Evolutionary conservation across 2,888 invertebrate species (phyloP), one percentile per base, ranked within the genome.

Genomic region (Danaus chrysippus): DNA sequence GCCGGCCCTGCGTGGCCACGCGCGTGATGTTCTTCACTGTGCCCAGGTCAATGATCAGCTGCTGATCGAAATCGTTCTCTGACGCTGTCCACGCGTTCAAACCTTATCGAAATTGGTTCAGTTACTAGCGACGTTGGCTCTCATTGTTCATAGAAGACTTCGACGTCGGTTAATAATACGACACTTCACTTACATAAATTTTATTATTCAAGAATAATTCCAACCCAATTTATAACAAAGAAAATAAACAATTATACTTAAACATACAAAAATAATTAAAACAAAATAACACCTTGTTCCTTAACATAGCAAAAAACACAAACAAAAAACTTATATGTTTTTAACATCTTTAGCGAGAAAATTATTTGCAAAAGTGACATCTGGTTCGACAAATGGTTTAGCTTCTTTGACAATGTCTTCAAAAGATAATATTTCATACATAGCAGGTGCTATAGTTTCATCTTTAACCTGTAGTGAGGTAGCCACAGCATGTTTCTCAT

Each of bases 71-170:
- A 92, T 99, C 98, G 80, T 95, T 96, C 86, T 93, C 95, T 78
- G 94, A 94, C 61, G 98, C 96, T 70, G 97, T 96, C 98, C 98
- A 98, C 79, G 97, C 97, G 92, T 95, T 96, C 84, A 93, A 93
- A 93, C 95, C 96, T 96, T 94, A 63, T 63, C 44, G 56, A 69
- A 68, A 68, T 58, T 61, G 49, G 42, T 42, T 49, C 54, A 64
- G 59, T 64, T 58, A 67, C 60, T 56, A 58, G 58, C 42, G 19
- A 42, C 52, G 56, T 62, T 56, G 58, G 9, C 17, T 49, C 8
- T 49, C 23, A 34, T 34, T 6, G 23, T 34, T 34, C 23, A 34
- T 34, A 34, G 2, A 1, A 34, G 23, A 34, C 23, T 8, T 5
- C 23, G 23, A 34, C 6, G 2, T 34, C 23, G 23, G 23, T 34